Evolutionary conservation across 2,888 invertebrate species (phyloP), one percentile per base, ranked within the genome.

Genomic region (Xylocampa areola): DNA sequence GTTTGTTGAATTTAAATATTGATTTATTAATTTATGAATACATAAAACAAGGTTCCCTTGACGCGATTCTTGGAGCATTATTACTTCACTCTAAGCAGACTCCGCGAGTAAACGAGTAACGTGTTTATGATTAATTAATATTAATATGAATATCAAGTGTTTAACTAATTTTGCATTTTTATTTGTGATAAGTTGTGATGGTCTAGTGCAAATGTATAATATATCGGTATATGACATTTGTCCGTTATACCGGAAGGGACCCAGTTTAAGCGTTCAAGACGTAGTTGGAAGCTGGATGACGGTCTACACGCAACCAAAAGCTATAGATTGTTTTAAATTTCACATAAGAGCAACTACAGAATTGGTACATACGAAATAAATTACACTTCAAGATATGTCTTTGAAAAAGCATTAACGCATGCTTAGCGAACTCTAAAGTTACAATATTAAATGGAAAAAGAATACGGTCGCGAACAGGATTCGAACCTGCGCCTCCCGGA

Each of bases 221-320:
- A 52, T 43, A 37, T 41, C 68, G 4, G 7, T 55, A 1, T 43
- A 52, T 13, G 55, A 65, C 6, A 41, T 64, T 21, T 79, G 79
- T 43, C 73, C 72, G 14, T 52, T 63, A 11, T 69, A 64, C 51
- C 78, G 63, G 60, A 68, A 66, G 40, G 73, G 70, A 0, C 57
- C 57, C 4, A 52, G 7, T 49, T 35, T 82, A 16, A 68, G 79
- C 25, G 61, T 77, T 10, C 49, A 52, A 10, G 77, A 82, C 21
- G 61, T 82, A 29, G 77, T 84, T 16, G 84, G 84, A 7, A 74
- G 58, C 23, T 84, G 82, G 83, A 73, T 83, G 66, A 76, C 81
- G 0, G 82, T 81, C 11, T 84, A 81, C 48, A 76, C 78, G 1
- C 81, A 80, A 35, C 83, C 83, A 2, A 76, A 69, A 37, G 36